Base-by-base conservation (phyloP, 2,797 vertebrate genomes). In the Girardinus metallicus region DNA sequence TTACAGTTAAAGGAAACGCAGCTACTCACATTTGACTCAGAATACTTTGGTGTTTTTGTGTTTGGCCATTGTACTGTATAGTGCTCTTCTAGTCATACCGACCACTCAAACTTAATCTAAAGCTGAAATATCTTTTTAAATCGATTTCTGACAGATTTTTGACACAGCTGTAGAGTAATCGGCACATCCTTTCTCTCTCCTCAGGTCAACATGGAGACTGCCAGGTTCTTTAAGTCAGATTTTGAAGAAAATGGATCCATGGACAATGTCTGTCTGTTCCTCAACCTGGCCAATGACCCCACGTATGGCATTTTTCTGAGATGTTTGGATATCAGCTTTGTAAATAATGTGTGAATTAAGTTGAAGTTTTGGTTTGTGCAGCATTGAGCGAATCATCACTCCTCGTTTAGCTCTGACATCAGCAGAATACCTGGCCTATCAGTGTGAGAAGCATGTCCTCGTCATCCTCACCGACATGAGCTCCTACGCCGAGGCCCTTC, bases 191-290 rank as follows among this genome's bases (percentile, higher is more conserved):
- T 64, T 47, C 29, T 46, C 23, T 75, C 12, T 75, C 41, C 15
- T 66, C 83, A 96, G 96, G 96, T 96, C 78, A 96, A 96, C 93
- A 96, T 96, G 96, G 96, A 96, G 87, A 96, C 96, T 21, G 96
- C 96, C 8, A 94, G 96, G 23, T 96, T 96, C 90, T 96, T 96
- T 80, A 96, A 96, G 87, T 95, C 95, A 0, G 96, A 96, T 75
- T 96, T 96, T 77, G 96, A 96, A 78, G 96, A 96, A 83, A 96
- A 96, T n/a, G 96, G 96, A 39, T 96, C 96, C 26, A 96, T 96
- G 96, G 96, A 96, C 90, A 96, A 96, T 2, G 96, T 96, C 36
- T 96, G 96, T 79, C 92, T 96, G 12, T 96, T 96, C 83, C 84
- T 96, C 34, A 96, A 96, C 86, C 88, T 96, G 87, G 96, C 96